A percentile compares a stretch with the other conserved stretches of the same genome.
phyloP scores from a whole-genome alignment of 1,140 invertebrate genomes.

The Meloidogyne hapla region DNA sequence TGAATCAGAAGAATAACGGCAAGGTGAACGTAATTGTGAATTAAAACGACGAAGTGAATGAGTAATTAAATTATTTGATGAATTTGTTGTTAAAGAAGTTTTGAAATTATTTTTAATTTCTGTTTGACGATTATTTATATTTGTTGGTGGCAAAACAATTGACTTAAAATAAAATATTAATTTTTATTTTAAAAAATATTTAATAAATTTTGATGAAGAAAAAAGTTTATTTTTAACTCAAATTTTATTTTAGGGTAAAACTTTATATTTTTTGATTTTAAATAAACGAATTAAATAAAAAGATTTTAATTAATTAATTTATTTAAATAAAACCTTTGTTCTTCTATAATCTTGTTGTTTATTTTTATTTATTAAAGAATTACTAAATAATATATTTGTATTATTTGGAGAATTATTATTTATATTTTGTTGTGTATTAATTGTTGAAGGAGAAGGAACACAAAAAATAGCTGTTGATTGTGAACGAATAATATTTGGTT shows the following conservation, averaged over 20 bases:
- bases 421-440: not conserved
- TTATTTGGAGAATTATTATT: not conserved
- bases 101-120: slow-evolving; percentile 1
- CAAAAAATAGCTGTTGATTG: slow-evolving; percentile 21
- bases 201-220: no score
- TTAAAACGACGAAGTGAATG: slow-evolving; percentile 30
- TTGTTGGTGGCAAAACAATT: not conserved
- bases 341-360: not conserved
- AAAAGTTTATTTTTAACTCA: no score
- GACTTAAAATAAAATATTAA: not conserved
- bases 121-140: not conserved
- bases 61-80: not conserved
- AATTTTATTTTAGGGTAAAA: no score
- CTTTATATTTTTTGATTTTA: no score
- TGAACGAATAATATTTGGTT: slow-evolving; percentile 12
- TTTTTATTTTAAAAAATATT: not conserved
- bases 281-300: no score
- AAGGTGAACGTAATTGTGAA: slow-evolving; percentile 28
- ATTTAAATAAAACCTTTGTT: no score
- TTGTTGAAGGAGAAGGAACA: slow-evolving; percentile 12
- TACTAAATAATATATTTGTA: no score
- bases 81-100: not conserved
- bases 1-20: slow-evolving; percentile 1
- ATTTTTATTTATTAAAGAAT: not conserved
- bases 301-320: no score